Evolutionary conservation across 2,888 invertebrate genomes (phyloP), one percentile per base, ranked within the genome.

Genomic region (Craniophora ligustri): DNA sequence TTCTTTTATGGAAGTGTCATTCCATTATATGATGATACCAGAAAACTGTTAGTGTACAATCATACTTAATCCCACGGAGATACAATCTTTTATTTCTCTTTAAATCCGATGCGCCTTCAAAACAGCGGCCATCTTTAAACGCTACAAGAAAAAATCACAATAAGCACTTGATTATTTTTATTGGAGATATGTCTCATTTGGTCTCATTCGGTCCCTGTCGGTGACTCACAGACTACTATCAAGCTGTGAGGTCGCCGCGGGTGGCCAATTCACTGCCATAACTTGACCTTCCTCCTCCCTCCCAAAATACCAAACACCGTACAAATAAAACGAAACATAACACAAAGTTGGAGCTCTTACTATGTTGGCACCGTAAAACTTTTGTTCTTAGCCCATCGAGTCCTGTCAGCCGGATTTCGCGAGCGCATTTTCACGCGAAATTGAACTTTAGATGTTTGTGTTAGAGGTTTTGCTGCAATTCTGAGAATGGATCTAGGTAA

Each of bases 231-330:
- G 80, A 78, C 84, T 76, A 48, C 57, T 44, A 39, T 63, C 73
- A 71, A n/a, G 72, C 72, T 69, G 72, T 65, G 86, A 73, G 82
- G 81, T 79, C 89, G 67, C 88, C 55, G 75, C 90, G 89, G 90
- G 90, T 87, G 89, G 89, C 74, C 88, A 72, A 40, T 41, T 31
- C 48, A 72, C 89, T 84, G 83, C 3, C 46, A 14, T 53, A 72
- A 57, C 55, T 14, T 45, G 82, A 80, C 46, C 82, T 63, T 6
- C 75, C 67, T 7, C 36, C 38, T 59, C 65, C 65, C 67, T 15
- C 53, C 42, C n/a, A 13, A 14, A 15, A 40, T 36, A 58, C 53
- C 55, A 55, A 46, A 49, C 38, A 30, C 6, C 55, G 38, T 16
- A 41, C 41, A 7, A 40, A 41, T 34, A 47, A 26, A 58, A 42